Base-by-base conservation (phyloP, 1,140 invertebrate genomes). In the Orchestia grillus region DNA sequence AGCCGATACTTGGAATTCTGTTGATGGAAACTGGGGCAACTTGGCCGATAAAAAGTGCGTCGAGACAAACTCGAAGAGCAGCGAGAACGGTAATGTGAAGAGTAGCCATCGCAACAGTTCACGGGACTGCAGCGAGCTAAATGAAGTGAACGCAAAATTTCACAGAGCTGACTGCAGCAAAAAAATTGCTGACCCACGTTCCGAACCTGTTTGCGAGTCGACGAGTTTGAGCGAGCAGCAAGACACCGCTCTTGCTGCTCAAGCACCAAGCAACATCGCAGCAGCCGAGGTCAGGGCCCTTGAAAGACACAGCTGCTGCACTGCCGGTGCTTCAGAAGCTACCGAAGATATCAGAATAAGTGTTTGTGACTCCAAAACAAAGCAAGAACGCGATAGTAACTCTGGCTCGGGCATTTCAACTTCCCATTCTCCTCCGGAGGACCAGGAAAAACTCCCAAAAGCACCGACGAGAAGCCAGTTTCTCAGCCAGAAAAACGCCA, bases 401-500 rank as follows among this genome's bases (percentile, higher is more conserved):
- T 36, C 88, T 53, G n/a, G 44, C 87, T 62, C 47, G n/a, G n/a
- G 47, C 45, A 94, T 96, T 41, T 53, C 19, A 40, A 41, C 77
- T 44, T 95, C 44, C 42, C 42, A 11, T 95, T 90, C 96, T 87
- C 43, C 57, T 96, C 41, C 95, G 95, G 96, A 57, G 19, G 45
- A 28, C 16, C 96, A 53, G 42, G 96, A 96, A 45, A 96, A 96
- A 42, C 62, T 96, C 28, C 43, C 96, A 16, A 62, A 77, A 36
- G 95, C 96, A 44, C 62, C 96, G 44, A 95, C 88, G 3, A 94
- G 96, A 57, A 94, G 44, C 92, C 92, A 94, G 92, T 94, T 94
- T 94, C 44, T 94, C 43, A 94, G 92, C 44, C 92, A 94, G 92
- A 94, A 94, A 94, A 94, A 94, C 44, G 92, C 92, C 44, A 94